Evolutionary conservation across 2,888 invertebrate species (phyloP).

Genomic region (Trypoxylon attenuatum): DNA sequence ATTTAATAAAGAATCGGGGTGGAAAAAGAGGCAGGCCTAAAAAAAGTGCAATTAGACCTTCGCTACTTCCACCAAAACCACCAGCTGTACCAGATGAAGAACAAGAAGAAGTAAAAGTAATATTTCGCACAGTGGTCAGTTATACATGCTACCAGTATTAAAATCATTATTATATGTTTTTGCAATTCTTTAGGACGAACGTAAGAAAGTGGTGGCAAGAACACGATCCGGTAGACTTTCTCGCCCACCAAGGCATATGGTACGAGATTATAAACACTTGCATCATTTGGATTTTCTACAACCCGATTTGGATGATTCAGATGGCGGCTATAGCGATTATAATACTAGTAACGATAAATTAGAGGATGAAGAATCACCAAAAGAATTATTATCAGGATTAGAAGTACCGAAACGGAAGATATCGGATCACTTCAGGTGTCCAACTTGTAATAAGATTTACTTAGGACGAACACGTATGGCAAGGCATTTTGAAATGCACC

Average conservation of each 20-base stretch:
- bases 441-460: slow-evolving; percentile 81
- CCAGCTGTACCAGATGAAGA: slow-evolving; percentile 59
- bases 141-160: too few species aligned
- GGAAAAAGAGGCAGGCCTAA: slow-evolving; percentile 69
- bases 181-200: slow-evolving; percentile 70
- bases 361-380: slow-evolving; percentile 63
- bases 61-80: slow-evolving; percentile 53
- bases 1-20: slow-evolving; percentile 61
- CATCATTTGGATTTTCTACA: slow-evolving; percentile 77
- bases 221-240: slow-evolving; percentile 78
- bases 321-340: slow-evolving; percentile 79
- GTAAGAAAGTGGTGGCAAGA: slow-evolving; percentile 76
- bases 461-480: slow-evolving; percentile 79
- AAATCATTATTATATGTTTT: background rate
- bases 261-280: slow-evolving; percentile 78
- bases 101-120: slow-evolving; percentile 65
- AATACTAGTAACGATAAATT: slow-evolving; percentile 68
- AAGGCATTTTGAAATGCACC: slow-evolving; percentile 79
- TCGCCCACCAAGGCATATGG: slow-evolving; percentile 79
- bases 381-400: slow-evolving; percentile 66
- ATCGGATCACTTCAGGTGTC: slow-evolving; percentile 77
- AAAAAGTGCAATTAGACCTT: slow-evolving; percentile 59
- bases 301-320: slow-evolving; percentile 77
- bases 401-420: slow-evolving; percentile 74
- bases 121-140: background rate